Evolutionary conservation across 2,888 invertebrate genomes (phyloP).

Genomic region (Arenicola marina): DNA sequence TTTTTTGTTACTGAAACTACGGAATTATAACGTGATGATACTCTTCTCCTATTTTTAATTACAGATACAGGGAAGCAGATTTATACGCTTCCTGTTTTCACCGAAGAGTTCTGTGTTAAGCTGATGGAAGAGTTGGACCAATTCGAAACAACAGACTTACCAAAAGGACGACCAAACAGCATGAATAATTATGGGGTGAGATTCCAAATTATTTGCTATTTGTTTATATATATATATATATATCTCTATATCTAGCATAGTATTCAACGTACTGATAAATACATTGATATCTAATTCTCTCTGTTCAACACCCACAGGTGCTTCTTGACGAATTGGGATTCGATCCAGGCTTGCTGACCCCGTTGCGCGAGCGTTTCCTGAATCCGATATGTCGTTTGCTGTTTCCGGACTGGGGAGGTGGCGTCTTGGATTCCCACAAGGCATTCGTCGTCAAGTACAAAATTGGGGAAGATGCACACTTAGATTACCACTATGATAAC

Average conservation of each 20-base stretch:
- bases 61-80: constrained; percentile 48
- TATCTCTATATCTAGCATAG: not conserved
- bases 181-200: constrained; percentile 63
- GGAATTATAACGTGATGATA: too few relatives aligned
- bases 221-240: not conserved
- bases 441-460: constrained; percentile 61
- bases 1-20: too few relatives aligned
- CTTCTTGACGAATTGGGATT: constrained; percentile 61
- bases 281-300: not conserved
- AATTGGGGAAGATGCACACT: constrained; percentile 52
- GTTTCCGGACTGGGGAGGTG: constrained; percentile 56
- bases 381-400: constrained; percentile 50
- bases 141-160: constrained; percentile 57
- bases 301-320: constrained; percentile 39
- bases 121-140: constrained; percentile 59
- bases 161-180: constrained; percentile 62
- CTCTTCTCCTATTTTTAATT: too few relatives aligned
- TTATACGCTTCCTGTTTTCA: constrained; percentile 61
- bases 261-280: not conserved
- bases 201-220: not conserved
- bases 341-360: constrained; percentile 53
- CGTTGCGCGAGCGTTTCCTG: constrained; percentile 56
- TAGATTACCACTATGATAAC: constrained; percentile 62
- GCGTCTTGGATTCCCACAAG: constrained; percentile 61
- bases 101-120: constrained; percentile 53